Evolutionary conservation across 2,888 invertebrate species (phyloP).

Genomic region (Acrobasis suavella): DNA sequence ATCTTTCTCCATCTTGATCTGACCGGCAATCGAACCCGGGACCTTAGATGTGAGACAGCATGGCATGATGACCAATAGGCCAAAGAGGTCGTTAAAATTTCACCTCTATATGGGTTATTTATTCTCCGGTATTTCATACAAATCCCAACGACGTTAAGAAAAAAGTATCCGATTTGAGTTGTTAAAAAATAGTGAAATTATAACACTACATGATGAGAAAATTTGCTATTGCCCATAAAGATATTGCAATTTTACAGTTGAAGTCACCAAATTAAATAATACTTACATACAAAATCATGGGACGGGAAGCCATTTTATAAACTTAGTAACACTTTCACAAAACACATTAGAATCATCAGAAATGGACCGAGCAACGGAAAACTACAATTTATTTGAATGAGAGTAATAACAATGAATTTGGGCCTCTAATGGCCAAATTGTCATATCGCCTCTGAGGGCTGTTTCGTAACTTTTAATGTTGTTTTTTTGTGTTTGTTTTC

Average conservation of each 20-base stretch:
- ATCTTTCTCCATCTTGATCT: too few species aligned
- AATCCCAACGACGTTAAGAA: too few species aligned
- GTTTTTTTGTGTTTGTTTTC: neutral
- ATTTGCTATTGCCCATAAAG: too few species aligned
- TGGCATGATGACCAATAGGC: too few species aligned
- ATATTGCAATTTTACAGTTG: neutral
- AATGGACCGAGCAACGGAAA: neutral
- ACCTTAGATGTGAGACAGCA: too few species aligned
- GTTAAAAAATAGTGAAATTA: too few species aligned
- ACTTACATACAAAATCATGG: neutral
- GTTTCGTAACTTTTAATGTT: neutral
- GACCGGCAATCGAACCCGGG: too few species aligned
- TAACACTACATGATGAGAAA: too few species aligned
- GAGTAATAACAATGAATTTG: constrained; percentile 16
- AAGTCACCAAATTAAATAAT: neutral
- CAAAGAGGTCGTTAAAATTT: too few species aligned
- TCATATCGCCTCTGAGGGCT: constrained; percentile 9
- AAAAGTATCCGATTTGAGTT: too few species aligned
- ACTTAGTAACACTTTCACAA: constrained; percentile 16
- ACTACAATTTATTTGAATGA: constrained; percentile 5
- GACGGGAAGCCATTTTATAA: neutral
- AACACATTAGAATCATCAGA: constrained; percentile 6
- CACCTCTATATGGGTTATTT: too few species aligned
- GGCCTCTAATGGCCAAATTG: constrained; percentile 11
- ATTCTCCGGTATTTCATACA: too few species aligned